A percentile compares a stretch with the other conserved stretches of the same genome.
phyloP scores from a whole-genome alignment of 2,888 invertebrate species.

The Drosophila hamatofila region DNA sequence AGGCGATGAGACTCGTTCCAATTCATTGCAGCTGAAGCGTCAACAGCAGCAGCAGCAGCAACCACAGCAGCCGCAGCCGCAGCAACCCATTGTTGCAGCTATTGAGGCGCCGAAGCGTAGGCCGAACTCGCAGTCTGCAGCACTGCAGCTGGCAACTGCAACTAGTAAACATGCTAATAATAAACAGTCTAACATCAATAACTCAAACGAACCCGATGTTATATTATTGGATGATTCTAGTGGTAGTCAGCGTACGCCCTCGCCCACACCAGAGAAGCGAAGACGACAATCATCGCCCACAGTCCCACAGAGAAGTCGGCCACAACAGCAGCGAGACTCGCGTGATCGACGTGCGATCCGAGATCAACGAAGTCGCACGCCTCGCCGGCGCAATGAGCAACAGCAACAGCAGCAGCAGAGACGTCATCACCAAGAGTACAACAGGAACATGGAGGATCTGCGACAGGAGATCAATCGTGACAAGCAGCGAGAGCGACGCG shows the following conservation, averaged over 20 bases:
- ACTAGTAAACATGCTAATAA: slow-evolving; percentile 85
- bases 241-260: slow-evolving; percentile 86
- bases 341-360: slow-evolving; percentile 36
- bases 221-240: slow-evolving; percentile 89
- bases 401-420: slow-evolving; percentile 75
- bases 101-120: slow-evolving; percentile 43
- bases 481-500: slow-evolving; percentile 86
- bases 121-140: slow-evolving; percentile 62
- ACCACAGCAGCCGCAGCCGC: slow-evolving; percentile 27
- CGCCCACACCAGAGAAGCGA: slow-evolving; percentile 81
- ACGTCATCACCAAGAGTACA: slow-evolving; percentile 84
- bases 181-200: slow-evolving; percentile 83
- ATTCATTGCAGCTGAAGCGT: slow-evolving; percentile 55
- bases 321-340: slow-evolving; percentile 30
- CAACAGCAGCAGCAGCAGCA: slow-evolving; percentile 23
- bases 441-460: slow-evolving; percentile 84
- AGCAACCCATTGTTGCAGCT: slow-evolving; percentile 30
- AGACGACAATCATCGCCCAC: slow-evolving; percentile 59
- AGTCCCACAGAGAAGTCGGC: slow-evolving; percentile 38
- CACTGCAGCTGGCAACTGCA: slow-evolving; percentile 72
- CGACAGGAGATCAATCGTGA: slow-evolving; percentile 85
- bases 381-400: slow-evolving; percentile 60
- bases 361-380: slow-evolving; percentile 59
- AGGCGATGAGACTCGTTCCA: slow-evolving; percentile 86
- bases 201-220: slow-evolving; percentile 86